These are phyloP conservation scores for Microcebus griseorufus DNA, from an alignment of 2,113 vertebrate genomes.

Conservation along the genomic window DNA sequence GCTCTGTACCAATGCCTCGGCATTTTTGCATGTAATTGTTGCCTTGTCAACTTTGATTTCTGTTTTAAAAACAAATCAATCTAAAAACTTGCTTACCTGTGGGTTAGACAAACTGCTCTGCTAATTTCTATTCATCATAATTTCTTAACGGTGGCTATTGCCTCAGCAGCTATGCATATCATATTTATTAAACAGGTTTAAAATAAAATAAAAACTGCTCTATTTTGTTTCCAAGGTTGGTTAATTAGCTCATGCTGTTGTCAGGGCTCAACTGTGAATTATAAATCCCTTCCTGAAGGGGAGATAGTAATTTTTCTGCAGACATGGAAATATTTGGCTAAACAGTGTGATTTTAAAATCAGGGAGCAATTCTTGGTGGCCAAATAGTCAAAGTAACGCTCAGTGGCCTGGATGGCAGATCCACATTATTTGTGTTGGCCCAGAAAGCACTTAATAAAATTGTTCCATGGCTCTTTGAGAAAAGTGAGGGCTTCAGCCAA, in stretches of 20 bases:
- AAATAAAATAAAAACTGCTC: conserved; percentile 61
- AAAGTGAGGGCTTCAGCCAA: background rate
- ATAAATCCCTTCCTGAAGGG: conserved; percentile 61
- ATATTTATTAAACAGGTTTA: conserved; percentile 70
- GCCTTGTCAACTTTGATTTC: conserved; percentile 44
- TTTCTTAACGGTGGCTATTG: conserved; percentile 51
- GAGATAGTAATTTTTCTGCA: conserved; percentile 57
- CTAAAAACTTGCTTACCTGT: conserved; percentile 58
- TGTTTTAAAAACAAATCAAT: conserved; percentile 67
- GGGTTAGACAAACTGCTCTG: conserved; percentile 47
- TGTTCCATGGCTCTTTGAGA: background rate
- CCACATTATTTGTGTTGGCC: background rate
- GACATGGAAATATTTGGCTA: conserved; percentile 49
- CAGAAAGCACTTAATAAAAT: conserved; percentile 21
- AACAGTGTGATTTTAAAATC: conserved; percentile 57
- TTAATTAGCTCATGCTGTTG: conserved; percentile 73
- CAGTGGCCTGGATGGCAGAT: background rate
- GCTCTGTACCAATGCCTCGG: conserved; percentile 3
- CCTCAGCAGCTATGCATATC: conserved; percentile 35
- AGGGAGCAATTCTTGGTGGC: background rate
- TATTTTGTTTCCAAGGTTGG: conserved; percentile 65
- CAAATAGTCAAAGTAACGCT: conserved; percentile 44
- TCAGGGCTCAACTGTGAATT: conserved; percentile 68
- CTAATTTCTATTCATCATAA: conserved; percentile 61
- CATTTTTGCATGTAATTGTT: conserved; percentile 35